Base-by-base conservation (phyloP, 92 coral and sea anemone genomes). In the Micromussa lordhowensis region DNA sequence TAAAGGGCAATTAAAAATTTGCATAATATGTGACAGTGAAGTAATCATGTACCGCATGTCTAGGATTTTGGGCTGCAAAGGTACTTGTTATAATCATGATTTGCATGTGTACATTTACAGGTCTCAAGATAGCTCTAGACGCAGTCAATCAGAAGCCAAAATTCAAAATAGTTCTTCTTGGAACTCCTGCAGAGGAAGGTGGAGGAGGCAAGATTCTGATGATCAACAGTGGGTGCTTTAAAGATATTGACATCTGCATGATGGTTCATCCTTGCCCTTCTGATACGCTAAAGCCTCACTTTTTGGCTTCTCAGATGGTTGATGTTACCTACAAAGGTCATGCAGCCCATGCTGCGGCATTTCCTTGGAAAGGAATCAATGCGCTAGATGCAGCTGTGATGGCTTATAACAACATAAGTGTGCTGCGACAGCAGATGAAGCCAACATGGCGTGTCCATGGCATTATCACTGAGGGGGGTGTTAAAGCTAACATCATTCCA, bases 371-470 rank as follows among this genome's bases (percentile, higher is more conserved):
- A 83, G 98, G 98, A 30, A 68, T 94, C 74, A 96, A 96, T 92
- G 98, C 98, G 0, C 80, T 96, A 48, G 98, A 96, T 87, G 98
- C 98, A 44, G 97, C 96, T 35, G 96, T 96, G 13, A 70, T 93
- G 81, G 93, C 95, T 49, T 94, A 96, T 80, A 94, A 68, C 80
- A 86, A 58, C 77, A 78, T 94, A 31, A 94, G 95, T 73, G 89
- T 90, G 63, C 57, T 96, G 76, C 91, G 98, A 48, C 98, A 96
- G 59, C 98, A 96, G 88, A 88, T 96, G 94, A 96, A 96, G 69
- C 98, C 98, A 38, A 86, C 97, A n/a, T 96, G 98, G 97, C 80
- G 96, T n/a, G 96, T 91, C 5, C 98, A 94, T 81, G 94, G 92
- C 29, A 82, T 96, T 35, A 92, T 96, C 35, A 34, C 85, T n/a